Percentiles rank a stretch among this genome's conserved stretches.
Evolutionary conservation across 2,888 invertebrate genomes (phyloP).

Genomic region (Escarpia spicata): DNA sequence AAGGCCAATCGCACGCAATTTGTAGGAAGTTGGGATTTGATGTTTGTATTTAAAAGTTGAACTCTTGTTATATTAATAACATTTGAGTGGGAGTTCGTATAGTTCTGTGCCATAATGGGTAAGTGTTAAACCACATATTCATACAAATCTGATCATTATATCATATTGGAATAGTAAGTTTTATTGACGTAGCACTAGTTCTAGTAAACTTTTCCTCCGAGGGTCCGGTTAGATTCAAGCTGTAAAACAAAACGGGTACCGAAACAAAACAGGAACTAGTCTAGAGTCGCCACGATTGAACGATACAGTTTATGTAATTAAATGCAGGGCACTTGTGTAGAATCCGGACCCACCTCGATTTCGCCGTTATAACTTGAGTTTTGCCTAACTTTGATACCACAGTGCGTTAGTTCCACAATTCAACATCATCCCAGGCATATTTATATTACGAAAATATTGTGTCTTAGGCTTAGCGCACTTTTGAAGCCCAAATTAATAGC

Average conservation of each 20-base stretch:
- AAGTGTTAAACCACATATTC: neutral
- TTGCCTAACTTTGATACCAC: too few relatives aligned
- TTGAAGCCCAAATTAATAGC: too few relatives aligned
- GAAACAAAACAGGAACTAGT: neutral
- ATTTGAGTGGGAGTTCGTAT: neutral
- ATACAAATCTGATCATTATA: neutral
- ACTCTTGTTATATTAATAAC: neutral
- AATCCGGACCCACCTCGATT: too few relatives aligned
- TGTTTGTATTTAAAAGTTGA: slow-evolving; percentile 1
- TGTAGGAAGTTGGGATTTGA: neutral
- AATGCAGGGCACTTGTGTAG: neutral
- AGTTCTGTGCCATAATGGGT: neutral
- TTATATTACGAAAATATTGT: too few relatives aligned
- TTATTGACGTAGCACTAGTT: neutral
- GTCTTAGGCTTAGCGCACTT: too few relatives aligned
- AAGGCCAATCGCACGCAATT: neutral
- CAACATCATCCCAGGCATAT: too few relatives aligned
- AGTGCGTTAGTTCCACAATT: too few relatives aligned
- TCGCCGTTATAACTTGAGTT: too few relatives aligned
- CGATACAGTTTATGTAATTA: neutral
- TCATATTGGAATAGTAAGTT: neutral
- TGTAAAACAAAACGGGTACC: neutral
- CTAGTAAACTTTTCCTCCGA: neutral
- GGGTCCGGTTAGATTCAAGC: neutral
- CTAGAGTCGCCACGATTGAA: neutral